Percentiles rank a stretch among this genome's conserved stretches.
Evolutionary conservation across 2,113 vertebrate species (phyloP).

Genomic region (Lampris megalopsis): DNA sequence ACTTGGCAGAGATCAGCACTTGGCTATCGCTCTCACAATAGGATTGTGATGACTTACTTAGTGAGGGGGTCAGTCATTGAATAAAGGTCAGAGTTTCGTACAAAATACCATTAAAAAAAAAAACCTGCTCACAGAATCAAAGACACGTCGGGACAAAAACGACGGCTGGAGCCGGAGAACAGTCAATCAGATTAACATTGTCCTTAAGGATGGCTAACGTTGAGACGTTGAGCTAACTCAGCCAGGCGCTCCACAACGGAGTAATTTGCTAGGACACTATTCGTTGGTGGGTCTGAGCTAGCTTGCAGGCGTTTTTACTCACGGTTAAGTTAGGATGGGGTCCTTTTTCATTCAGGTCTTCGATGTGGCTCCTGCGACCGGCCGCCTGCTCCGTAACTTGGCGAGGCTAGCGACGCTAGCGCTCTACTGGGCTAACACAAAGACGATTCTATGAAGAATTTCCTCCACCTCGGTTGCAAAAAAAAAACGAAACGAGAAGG

Average conservation of each 20-base stretch:
- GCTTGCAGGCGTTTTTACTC: slow-evolving; percentile 48
- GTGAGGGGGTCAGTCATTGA: neutral
- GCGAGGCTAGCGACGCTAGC: slow-evolving; percentile 61
- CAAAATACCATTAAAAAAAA: slow-evolving; percentile 12
- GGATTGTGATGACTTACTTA: slow-evolving; percentile 16
- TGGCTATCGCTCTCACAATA: slow-evolving; percentile 25
- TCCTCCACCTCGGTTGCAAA: slow-evolving; percentile 15
- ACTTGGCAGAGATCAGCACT: slow-evolving; percentile 31
- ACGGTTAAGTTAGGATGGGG: slow-evolving; percentile 51
- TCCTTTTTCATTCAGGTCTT: slow-evolving; percentile 43
- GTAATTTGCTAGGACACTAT: neutral
- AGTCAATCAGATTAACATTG: neutral
- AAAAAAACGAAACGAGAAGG: neutral
- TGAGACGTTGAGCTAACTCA: neutral
- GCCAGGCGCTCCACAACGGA: no score
- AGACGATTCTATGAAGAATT: slow-evolving; percentile 41
- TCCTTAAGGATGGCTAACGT: neutral
- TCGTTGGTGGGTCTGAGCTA: neutral
- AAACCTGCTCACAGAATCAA: neutral
- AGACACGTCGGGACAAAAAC: slow-evolving; percentile 49
- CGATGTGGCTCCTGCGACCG: slow-evolving; percentile 29
- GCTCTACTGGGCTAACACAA: slow-evolving; percentile 45
- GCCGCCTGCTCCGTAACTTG: slow-evolving; percentile 53
- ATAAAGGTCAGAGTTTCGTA: slow-evolving; percentile 5
- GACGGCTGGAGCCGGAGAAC: slow-evolving; percentile 6